Conservation (phyloP, 2,113 vertebrate genomes). For the Carollia perspicillata region DNA sequence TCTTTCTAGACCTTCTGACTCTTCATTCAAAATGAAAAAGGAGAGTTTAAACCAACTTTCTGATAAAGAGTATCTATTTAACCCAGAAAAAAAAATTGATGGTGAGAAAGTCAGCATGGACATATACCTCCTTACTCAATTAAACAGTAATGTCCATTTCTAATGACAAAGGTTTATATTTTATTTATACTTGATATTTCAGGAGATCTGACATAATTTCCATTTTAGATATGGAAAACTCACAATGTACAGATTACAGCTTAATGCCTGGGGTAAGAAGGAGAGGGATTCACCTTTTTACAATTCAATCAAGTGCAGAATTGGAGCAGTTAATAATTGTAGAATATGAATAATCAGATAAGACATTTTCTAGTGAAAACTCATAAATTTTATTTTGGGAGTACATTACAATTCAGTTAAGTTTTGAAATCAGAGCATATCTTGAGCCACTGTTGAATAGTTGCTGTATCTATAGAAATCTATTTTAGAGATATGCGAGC, state of each 20-base stretch:
- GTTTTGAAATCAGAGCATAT: slow-evolving; percentile 66
- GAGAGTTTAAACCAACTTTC: slow-evolving; percentile 42
- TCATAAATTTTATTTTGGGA: slow-evolving; percentile 76
- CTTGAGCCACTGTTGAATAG: slow-evolving; percentile 58
- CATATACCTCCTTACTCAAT: slow-evolving; percentile 28
- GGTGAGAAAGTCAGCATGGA: not conserved
- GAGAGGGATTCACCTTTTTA: slow-evolving; percentile 70
- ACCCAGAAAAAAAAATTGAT: not conserved
- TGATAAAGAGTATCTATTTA: slow-evolving; percentile 41
- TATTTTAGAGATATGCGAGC: slow-evolving; percentile 62
- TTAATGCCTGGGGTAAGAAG: slow-evolving; percentile 58
- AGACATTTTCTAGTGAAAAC: slow-evolving; percentile 74
- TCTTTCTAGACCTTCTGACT: not conserved
- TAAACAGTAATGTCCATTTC: slow-evolving; percentile 55
- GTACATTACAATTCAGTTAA: slow-evolving; percentile 75
- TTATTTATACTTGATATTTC: slow-evolving; percentile 74
- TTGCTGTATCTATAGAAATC: slow-evolving; percentile 68
- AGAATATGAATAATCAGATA: slow-evolving; percentile 75
- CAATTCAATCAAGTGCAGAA: slow-evolving; percentile 70
- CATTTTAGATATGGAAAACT: slow-evolving; percentile 67
- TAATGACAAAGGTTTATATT: slow-evolving; percentile 70
- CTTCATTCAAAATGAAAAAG: slow-evolving; percentile 29
- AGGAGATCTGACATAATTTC: slow-evolving; percentile 70
- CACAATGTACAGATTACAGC: slow-evolving; percentile 66
- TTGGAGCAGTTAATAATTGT: slow-evolving; percentile 71